Base-by-base conservation (phyloP, 1,140 invertebrate species). In the Bombus superbus region DNA sequence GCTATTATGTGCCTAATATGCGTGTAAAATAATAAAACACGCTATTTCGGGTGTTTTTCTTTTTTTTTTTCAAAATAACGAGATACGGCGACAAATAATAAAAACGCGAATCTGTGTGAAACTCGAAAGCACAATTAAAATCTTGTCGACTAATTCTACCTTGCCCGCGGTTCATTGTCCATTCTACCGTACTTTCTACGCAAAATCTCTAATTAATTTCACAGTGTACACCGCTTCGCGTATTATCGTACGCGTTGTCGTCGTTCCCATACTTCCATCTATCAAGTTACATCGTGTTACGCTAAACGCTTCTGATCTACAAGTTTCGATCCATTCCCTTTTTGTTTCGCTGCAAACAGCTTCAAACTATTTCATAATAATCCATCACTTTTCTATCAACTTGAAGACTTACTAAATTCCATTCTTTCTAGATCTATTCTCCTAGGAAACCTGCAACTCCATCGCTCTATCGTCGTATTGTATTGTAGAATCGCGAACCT, bases 331-430 rank as follows among this genome's bases (percentile, higher is more conserved):
- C 11, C 8, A 25, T 69, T 38, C 11, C 2, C 22, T 62, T 28
- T 2, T n/a, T 42, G 8, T n/a, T 44, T 8, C 13, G 1, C n/a
- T 32, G 4, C 1, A 22, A 59, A 44, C 32, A 25, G 44, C 25
- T 74, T 42, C 22, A 38, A 75, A 32, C 42, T 32, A 75, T 75
- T 64, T 38, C 57, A 57, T 64, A 82, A 66, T 72, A 38, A 66
- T 25, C 42, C 32, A 47, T 82, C 57, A 38, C n/a, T 32, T 15
- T 15, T 73, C 22, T 6, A 44, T 69, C 69, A 10, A 28, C 47
- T 32, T 28, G 22, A 11, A 42, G 4, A 72, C 28, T 32, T 18
- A 10, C 6, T n/a, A 53, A 64, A 40, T 13, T 40, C n/a, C 22
- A 22, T 35, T 38, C 28, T 38, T 22, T 2, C 40, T 32, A 22